Conservation (phyloP, 2,888 invertebrate genomes). For the Meloe dianella region DNA sequence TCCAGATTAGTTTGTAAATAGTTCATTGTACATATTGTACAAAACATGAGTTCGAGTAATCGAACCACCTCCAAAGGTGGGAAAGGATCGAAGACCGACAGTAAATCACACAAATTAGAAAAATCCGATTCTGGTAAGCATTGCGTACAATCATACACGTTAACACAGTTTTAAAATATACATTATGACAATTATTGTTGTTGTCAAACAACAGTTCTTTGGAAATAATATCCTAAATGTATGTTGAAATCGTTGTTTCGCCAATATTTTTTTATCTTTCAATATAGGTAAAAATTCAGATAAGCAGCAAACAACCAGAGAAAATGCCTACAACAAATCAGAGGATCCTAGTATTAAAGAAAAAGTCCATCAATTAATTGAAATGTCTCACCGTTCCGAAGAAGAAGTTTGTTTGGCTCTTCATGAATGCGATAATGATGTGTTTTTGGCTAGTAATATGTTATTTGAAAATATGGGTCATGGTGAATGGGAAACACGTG, state of each 20-base stretch:
- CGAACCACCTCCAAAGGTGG: slow-evolving; percentile 73
- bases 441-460: slow-evolving; percentile 81
- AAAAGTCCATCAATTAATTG: slow-evolving; percentile 84
- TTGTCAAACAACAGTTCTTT: background rate
- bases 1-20: slow-evolving; percentile 77
- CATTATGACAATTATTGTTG: background rate
- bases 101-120: slow-evolving; percentile 57
- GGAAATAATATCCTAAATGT: too few species aligned
- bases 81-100: slow-evolving; percentile 57
- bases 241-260: too few species aligned
- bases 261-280: background rate
- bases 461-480: slow-evolving; percentile 76
- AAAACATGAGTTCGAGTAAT: slow-evolving; percentile 74
- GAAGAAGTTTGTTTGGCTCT: slow-evolving; percentile 92
- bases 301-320: slow-evolving; percentile 50
- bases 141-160: background rate
- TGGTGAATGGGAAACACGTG: slow-evolving; percentile 83
- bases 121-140: slow-evolving; percentile 55
- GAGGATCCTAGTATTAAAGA: slow-evolving; percentile 69
- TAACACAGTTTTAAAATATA: too few species aligned
- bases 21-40: slow-evolving; percentile 78
- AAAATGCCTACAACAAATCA: slow-evolving; percentile 52
- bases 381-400: slow-evolving; percentile 87
- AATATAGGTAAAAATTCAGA: slow-evolving; percentile 52
- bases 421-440: slow-evolving; percentile 91